A percentile compares a stretch with the other conserved stretches of the same genome.
These are phyloP conservation scores for Cryptomyrus ogoouensis DNA, from an alignment of 2,113 vertebrate species.

Conservation along the genomic window DNA sequence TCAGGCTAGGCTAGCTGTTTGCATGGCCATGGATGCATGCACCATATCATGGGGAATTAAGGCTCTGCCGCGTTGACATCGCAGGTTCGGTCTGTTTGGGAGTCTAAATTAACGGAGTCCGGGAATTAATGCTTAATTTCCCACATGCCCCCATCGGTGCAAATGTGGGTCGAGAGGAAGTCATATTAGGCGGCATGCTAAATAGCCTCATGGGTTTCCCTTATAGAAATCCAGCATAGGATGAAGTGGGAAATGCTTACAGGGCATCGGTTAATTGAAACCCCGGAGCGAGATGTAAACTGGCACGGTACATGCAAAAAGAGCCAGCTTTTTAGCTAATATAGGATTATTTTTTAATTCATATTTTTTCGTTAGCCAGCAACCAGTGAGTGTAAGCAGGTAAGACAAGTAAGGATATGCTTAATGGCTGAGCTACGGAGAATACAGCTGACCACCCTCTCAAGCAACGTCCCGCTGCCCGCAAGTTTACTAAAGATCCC, in stretches of 20 bases:
- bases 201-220: not conserved
- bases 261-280: conserved; percentile 1
- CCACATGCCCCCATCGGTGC: not conserved
- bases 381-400: not conserved
- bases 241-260: not conserved
- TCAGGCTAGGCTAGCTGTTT: conserved; percentile 1
- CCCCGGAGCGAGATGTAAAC: not conserved
- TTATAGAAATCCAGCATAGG: too few species aligned
- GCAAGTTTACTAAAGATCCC: conserved; percentile 55
- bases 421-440: conserved; percentile 77
- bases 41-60: not conserved
- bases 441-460: conserved; percentile 71
- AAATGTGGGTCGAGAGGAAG: not conserved
- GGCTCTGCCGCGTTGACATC: not conserved
- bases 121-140: not conserved
- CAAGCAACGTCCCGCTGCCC: conserved; percentile 45
- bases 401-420: not conserved
- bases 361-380: not conserved
- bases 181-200: not conserved
- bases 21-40: not conserved
- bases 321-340: not conserved
- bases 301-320: not conserved
- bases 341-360: not conserved
- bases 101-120: not conserved
- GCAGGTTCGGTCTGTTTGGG: not conserved